Evolutionary conservation across 2,888 invertebrate genomes (phyloP).

Genomic region (Onthophagus sagittarius): DNA sequence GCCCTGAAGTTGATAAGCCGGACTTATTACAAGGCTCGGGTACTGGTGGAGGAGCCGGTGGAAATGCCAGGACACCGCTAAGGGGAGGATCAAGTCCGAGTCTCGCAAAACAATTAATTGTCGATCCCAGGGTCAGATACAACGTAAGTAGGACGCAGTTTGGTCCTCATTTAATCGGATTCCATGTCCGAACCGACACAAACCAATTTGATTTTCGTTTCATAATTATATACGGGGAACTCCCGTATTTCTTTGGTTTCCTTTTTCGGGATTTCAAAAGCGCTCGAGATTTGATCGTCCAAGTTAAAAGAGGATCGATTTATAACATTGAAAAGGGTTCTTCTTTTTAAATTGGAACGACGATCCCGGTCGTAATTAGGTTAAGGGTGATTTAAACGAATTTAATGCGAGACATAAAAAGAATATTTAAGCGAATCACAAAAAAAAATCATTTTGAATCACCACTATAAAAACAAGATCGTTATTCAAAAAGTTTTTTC

Average conservation of each 20-base stretch:
- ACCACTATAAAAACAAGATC: background rate
- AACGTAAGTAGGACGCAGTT: conserved; percentile 60
- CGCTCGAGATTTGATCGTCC: background rate
- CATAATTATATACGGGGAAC: background rate
- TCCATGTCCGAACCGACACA: no score
- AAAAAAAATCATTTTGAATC: background rate
- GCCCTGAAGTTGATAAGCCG: conserved; percentile 79
- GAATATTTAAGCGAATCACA: background rate
- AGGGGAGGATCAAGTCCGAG: conserved; percentile 53
- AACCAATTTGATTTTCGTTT: background rate
- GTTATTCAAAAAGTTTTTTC: background rate
- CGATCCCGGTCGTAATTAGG: no score
- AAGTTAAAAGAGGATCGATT: background rate
- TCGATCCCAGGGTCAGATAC: conserved; percentile 76
- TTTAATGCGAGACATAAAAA: background rate
- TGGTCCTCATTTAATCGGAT: background rate
- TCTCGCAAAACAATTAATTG: conserved; percentile 55
- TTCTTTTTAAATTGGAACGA: background rate
- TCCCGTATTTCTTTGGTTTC: no score
- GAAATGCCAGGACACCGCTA: conserved; percentile 57
- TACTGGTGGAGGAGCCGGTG: conserved; percentile 42
- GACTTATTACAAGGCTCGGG: conserved; percentile 73
- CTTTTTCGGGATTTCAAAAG: background rate
- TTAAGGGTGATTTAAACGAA: background rate
- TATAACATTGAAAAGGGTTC: background rate